Conservation (phyloP, 2,113 vertebrate species). For the Callocephalon fimbriatum region DNA sequence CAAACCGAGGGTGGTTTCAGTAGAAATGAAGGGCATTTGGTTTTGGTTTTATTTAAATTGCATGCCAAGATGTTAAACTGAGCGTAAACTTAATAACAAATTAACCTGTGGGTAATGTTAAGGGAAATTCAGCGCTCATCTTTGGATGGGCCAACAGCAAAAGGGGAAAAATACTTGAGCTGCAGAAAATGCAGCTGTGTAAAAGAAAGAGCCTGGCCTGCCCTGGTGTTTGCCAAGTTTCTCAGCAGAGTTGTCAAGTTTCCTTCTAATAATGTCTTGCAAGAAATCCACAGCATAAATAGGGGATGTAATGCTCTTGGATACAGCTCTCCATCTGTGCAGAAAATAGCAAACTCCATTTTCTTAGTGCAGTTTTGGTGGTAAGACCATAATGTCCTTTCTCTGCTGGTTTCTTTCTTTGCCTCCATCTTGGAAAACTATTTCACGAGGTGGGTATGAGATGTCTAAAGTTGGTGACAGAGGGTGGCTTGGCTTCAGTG, state of each 20-base stretch:
- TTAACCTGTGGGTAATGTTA: slow-evolving; percentile 58
- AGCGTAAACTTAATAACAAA: slow-evolving; percentile 64
- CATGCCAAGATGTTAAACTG: slow-evolving; percentile 62
- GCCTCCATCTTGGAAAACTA: background rate
- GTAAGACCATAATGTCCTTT: background rate
- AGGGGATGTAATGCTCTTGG: background rate
- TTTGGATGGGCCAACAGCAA: slow-evolving; percentile 48
- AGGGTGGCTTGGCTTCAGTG: background rate
- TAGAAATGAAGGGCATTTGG: slow-evolving; percentile 55
- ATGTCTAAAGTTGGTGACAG: background rate
- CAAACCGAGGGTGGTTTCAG: slow-evolving; percentile 61
- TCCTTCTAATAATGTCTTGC: slow-evolving; percentile 37
- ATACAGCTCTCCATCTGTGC: background rate
- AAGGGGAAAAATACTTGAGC: slow-evolving; percentile 61
- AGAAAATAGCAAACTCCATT: background rate
- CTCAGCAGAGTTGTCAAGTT: slow-evolving; percentile 44
- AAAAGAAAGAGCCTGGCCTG: slow-evolving; percentile 18
- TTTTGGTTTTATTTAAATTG: slow-evolving; percentile 63
- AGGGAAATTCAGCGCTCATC: slow-evolving; percentile 62
- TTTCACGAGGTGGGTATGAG: background rate
- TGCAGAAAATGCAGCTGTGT: slow-evolving; percentile 60
- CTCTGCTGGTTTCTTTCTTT: background rate
- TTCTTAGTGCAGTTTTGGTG: background rate
- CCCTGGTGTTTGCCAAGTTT: slow-evolving; percentile 49
- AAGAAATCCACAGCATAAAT: slow-evolving; percentile 10